A percentile compares a stretch with the other conserved stretches of the same genome.
These are phyloP conservation scores for Macrostomum lignano DNA, from an alignment of 1,140 invertebrate species.

Conservation along the genomic window DNA sequence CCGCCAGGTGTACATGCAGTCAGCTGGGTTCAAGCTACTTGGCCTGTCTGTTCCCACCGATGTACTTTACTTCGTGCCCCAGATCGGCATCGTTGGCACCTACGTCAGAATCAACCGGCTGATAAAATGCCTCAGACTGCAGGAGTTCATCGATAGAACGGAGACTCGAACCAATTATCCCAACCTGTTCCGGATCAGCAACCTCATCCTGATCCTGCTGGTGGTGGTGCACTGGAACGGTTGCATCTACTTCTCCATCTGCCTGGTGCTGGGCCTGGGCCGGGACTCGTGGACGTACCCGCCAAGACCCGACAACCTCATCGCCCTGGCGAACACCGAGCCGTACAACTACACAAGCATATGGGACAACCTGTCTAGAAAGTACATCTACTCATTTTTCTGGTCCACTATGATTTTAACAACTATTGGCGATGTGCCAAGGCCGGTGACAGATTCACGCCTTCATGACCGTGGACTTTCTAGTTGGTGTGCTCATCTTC, in stretches of 20 bases:
- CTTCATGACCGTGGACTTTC: constrained; percentile 18
- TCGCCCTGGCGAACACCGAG: no score
- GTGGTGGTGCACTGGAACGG: constrained; percentile 77
- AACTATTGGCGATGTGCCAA: constrained; percentile 42
- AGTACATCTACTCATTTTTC: constrained; percentile 53
- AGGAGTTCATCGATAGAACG: constrained; percentile 44
- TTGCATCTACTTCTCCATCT: constrained; percentile 63
- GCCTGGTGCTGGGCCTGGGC: constrained; percentile 47
- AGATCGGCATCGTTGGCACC: constrained; percentile 16
- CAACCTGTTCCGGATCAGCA: constrained; percentile 33
- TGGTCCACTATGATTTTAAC: constrained; percentile 81
- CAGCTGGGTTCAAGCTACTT: constrained; percentile 34
- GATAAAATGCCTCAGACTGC: constrained; percentile 33
- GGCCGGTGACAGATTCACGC: constrained; percentile 13
- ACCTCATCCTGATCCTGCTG: constrained; percentile 44
- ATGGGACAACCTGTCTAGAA: constrained; percentile 14
- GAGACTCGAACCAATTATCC: constrained; percentile 65
- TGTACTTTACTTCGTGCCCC: constrained; percentile 43
- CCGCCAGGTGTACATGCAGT: constrained; percentile 40
- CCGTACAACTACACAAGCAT: no score
- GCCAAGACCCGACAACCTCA: no score
- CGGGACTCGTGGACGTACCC: constrained; percentile 46
- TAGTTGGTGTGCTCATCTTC: constrained; percentile 26
- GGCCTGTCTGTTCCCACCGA: constrained; percentile 47
- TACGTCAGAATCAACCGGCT: constrained; percentile 38